These are phyloP conservation scores for Malurus leucopterus DNA, from an alignment of 2,797 vertebrate species.

Conservation along the genomic window DNA sequence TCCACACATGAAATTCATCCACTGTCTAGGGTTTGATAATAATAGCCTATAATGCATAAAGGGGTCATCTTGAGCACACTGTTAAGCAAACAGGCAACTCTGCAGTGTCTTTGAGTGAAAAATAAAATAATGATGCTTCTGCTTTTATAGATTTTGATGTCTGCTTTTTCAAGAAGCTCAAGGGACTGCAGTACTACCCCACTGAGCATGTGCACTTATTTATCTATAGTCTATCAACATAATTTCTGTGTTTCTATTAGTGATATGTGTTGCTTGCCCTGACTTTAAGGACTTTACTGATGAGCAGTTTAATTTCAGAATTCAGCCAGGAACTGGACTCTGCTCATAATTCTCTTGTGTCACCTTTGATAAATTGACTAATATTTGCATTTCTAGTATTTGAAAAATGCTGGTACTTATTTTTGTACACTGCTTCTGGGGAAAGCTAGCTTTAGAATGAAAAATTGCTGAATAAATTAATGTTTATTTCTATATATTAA, in stretches of 20 bases:
- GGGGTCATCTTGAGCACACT: neutral
- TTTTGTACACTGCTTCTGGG: neutral
- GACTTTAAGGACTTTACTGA: neutral
- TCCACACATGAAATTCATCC: neutral
- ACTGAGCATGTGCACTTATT: neutral
- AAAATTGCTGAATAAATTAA: neutral
- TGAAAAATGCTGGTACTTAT: conserved; percentile 23
- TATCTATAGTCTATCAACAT: neutral
- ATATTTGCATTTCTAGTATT: conserved; percentile 10
- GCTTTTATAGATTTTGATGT: neutral
- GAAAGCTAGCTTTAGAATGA: neutral
- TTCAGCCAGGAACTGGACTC: neutral
- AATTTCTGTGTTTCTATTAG: neutral
- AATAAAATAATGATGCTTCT: neutral
- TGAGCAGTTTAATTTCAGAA: neutral
- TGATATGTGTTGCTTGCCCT: neutral
- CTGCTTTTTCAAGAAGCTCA: neutral
- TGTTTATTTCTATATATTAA: conserved; percentile 34
- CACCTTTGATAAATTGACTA: conserved; percentile 7
- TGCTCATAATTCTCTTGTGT: neutral
- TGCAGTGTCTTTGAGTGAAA: neutral
- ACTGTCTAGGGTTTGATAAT: neutral
- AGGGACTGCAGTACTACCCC: neutral
- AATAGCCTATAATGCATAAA: neutral
- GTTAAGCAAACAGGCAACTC: neutral